A percentile compares a stretch with the other conserved stretches of the same genome.
Conservation (phyloP, 2,888 invertebrate species). For the Cephus nigrinus region DNA sequence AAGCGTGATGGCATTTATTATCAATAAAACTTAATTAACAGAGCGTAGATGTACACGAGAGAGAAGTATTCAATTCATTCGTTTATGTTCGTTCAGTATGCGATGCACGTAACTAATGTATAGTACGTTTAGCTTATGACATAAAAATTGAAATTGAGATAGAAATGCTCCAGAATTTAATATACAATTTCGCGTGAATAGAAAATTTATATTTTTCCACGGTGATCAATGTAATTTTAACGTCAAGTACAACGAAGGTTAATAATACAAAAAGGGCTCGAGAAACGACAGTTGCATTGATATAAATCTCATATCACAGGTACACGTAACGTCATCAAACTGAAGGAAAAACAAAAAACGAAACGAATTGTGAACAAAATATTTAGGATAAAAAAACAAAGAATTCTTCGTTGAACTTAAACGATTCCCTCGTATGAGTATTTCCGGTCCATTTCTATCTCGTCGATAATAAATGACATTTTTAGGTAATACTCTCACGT, state of each 20-base stretch:
- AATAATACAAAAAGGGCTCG: not conserved
- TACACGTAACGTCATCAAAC: not conserved
- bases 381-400: conserved; percentile 3
- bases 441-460: conserved; percentile 42
- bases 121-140: conserved; percentile 58
- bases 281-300: not conserved
- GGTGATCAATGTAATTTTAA: not conserved
- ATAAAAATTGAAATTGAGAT: conserved; percentile 42
- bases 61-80: conserved; percentile 59
- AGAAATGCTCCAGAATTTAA: conserved; percentile 50
- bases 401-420: conserved; percentile 13
- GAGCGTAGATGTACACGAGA: conserved; percentile 65
- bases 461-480: conserved; percentile 23
- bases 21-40: conserved; percentile 66
- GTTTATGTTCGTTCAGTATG: conserved; percentile 52
- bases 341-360: not conserved
- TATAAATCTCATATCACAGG: not conserved
- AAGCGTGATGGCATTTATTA: conserved; percentile 67
- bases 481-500: conserved; percentile 17
- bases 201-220: not conserved
- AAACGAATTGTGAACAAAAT: not conserved
- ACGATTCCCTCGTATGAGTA: not conserved
- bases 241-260: not conserved
- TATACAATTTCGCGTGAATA: not conserved
- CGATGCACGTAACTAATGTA: conserved; percentile 53